Evolutionary conservation across 37 sponge, comb jelly and placozoan species (phyloP).

Genomic region (Ephydatia muelleri): DNA sequence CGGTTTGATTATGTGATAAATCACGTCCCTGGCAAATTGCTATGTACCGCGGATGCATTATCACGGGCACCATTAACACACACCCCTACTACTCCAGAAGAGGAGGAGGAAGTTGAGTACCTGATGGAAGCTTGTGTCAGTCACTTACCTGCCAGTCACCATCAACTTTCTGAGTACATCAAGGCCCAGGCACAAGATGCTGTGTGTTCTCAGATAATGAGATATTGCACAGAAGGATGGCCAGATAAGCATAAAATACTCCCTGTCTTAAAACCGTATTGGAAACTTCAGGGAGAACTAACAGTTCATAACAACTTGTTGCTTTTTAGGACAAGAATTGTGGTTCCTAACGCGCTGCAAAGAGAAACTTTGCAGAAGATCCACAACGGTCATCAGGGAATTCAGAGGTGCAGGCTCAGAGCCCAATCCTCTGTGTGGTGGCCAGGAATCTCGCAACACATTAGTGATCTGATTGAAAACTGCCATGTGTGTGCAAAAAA

Average conservation of each 20-base stretch:
- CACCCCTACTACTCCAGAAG: not conserved
- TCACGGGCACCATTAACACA: slow-evolving; percentile 23
- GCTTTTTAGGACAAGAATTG: slow-evolving; percentile 16
- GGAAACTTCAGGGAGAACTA: slow-evolving; percentile 22
- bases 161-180: not conserved
- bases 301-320: slow-evolving; percentile 9
- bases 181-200: slow-evolving; percentile 39
- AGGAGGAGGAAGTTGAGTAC: not conserved
- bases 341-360: slow-evolving; percentile 29
- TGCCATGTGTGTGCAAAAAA: slow-evolving; percentile 26
- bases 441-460: slow-evolving; percentile 29
- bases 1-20: not conserved
- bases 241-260: slow-evolving; percentile 2
- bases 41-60: slow-evolving; percentile 39
- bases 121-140: slow-evolving; percentile 1
- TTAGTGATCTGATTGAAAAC: slow-evolving; percentile 19
- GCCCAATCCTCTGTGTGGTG: slow-evolving; percentile 33
- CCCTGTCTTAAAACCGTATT: slow-evolving; percentile 15
- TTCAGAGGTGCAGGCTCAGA: slow-evolving; percentile 12
- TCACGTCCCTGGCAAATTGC: slow-evolving; percentile 26
- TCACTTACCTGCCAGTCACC: slow-evolving; percentile 9
- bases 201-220: not conserved
- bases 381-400: slow-evolving; percentile 44
- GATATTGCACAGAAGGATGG: slow-evolving; percentile 39
- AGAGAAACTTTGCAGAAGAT: slow-evolving; percentile 27